phyloP scores from a whole-genome alignment of 2,113 vertebrate species.

The Scophthalmus maximus region DNA sequence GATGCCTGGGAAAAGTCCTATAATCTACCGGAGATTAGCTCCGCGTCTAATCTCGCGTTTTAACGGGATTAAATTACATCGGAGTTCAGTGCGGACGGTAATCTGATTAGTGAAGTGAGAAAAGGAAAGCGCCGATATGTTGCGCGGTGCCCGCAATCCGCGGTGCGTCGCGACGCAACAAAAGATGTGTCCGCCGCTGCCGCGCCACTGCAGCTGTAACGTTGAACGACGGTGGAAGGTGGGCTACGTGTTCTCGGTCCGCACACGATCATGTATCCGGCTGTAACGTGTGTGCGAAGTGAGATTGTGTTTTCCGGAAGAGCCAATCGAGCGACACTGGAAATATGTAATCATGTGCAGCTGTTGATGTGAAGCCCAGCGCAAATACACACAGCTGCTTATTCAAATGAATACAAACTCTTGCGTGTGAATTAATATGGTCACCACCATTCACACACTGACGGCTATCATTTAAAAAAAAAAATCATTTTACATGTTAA shows the following conservation, averaged over 20 bases:
- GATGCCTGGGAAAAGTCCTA: slow-evolving; percentile 4
- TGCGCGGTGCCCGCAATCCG: no score
- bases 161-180: no score
- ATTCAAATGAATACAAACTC: no score
- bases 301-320: no score
- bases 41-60: slow-evolving; percentile 2
- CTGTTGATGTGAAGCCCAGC: slow-evolving; percentile 21
- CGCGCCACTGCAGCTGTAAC: slow-evolving; percentile 39
- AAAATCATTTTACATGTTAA: neutral
- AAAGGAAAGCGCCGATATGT: slow-evolving; percentile 59
- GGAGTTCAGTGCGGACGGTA: slow-evolving; percentile 37
- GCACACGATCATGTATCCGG: no score
- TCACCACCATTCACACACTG: no score
- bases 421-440: no score
- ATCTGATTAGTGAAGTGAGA: slow-evolving; percentile 69
- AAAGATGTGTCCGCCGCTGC: slow-evolving; percentile 40
- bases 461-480: no score
- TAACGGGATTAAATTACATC: slow-evolving; percentile 61
- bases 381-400: slow-evolving; percentile 31
- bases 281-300: no score
- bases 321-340: neutral
- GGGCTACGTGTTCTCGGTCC: no score
- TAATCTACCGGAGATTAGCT: slow-evolving; percentile 32
- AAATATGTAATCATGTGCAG: slow-evolving; percentile 6
- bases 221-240: no score